These are phyloP conservation scores for Andrena marginata DNA, from an alignment of 2,888 invertebrate species.

Conservation along the genomic window DNA sequence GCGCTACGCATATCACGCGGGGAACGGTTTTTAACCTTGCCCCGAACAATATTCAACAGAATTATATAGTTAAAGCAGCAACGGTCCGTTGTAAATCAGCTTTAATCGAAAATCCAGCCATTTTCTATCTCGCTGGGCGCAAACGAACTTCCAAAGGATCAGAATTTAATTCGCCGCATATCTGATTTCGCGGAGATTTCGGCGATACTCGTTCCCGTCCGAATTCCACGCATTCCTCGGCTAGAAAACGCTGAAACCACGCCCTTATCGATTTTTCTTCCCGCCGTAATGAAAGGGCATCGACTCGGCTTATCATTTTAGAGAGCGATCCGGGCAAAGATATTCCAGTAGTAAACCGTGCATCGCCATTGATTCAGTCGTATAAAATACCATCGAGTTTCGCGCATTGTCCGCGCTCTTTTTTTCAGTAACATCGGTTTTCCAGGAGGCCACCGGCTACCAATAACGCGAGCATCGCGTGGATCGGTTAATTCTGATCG, in stretches of 20 bases:
- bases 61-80: constrained; percentile 8
- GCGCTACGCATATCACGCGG: not conserved
- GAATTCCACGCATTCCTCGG: not conserved
- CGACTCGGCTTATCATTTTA: not conserved
- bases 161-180: constrained; percentile 16
- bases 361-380: not conserved
- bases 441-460: not conserved
- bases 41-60: constrained; percentile 26
- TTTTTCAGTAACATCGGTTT: no score
- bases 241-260: not conserved
- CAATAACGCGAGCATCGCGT: not conserved
- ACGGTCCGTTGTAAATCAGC: constrained; percentile 18
- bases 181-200: constrained; percentile 6
- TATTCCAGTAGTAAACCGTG: not conserved
- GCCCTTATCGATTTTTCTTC: not conserved
- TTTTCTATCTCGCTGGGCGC: constrained; percentile 13
- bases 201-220: not conserved
- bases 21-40: constrained; percentile 9
- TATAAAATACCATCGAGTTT: not conserved
- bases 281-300: not conserved
- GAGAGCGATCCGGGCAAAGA: not conserved
- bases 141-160: constrained; percentile 5
- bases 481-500: not conserved
- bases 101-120: constrained; percentile 16
- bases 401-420: not conserved